phyloP scores from a whole-genome alignment of 2,888 invertebrate genomes.

The Panopea generosa region DNA sequence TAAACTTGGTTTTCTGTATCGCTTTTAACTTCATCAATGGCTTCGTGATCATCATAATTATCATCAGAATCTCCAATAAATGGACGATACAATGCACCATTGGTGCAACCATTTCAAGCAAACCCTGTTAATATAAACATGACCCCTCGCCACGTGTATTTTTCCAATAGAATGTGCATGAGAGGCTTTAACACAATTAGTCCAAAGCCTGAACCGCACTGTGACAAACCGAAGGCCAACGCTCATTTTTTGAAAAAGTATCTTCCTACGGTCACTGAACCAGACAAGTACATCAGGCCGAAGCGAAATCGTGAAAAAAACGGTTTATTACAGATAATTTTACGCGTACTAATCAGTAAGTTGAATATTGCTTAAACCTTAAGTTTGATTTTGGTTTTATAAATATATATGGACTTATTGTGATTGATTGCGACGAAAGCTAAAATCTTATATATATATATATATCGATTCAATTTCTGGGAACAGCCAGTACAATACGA shows the following conservation, averaged over 20 bases:
- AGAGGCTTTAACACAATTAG: constrained; percentile 35
- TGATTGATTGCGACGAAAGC: no score
- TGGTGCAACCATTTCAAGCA: constrained; percentile 29
- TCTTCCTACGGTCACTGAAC: constrained; percentile 27
- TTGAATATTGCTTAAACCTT: not conserved
- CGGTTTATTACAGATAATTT: not conserved
- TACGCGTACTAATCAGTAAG: no score
- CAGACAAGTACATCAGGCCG: constrained; percentile 39
- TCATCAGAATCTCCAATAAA: not conserved
- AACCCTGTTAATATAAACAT: constrained; percentile 38
- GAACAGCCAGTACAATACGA: no score
- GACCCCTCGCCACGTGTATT: constrained; percentile 44
- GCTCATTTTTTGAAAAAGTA: constrained; percentile 41
- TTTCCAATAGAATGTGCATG: constrained; percentile 14
- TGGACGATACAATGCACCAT: constrained; percentile 28
- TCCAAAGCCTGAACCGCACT: constrained; percentile 45
- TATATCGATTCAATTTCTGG: no score
- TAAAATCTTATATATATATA: no score
- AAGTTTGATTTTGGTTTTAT: not conserved
- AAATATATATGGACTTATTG: not conserved
- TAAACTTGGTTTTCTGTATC: no score
- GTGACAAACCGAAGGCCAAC: constrained; percentile 35
- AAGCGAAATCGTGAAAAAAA: constrained; percentile 43
- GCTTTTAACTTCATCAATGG: no score
- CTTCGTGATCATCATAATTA: not conserved